These are phyloP conservation scores for Calameuta idolon DNA, from an alignment of 2,888 invertebrate genomes.

Conservation along the genomic window DNA sequence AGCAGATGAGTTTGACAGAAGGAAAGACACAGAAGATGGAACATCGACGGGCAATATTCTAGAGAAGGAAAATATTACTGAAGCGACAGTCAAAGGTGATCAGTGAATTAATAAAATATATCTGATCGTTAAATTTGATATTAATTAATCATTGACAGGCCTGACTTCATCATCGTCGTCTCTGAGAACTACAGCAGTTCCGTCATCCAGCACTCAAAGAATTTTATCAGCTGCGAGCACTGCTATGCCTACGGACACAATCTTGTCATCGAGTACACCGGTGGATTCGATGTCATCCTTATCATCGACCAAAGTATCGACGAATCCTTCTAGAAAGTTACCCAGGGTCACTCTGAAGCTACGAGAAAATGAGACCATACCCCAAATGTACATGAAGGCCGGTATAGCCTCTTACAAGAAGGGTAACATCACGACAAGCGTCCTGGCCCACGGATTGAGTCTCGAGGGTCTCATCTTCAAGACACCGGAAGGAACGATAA, in stretches of 20 bases:
- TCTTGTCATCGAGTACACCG: background rate
- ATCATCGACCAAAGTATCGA: constrained; percentile 9
- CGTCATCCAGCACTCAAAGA: background rate
- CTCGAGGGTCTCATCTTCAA: constrained; percentile 58
- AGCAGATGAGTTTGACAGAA: background rate
- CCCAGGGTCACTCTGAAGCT: constrained; percentile 52
- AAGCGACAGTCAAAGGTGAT: background rate
- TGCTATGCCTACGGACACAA: background rate
- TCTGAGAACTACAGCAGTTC: background rate
- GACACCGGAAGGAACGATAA: constrained; percentile 58
- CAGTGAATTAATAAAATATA: background rate
- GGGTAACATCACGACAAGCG: constrained; percentile 58
- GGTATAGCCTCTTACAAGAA: constrained; percentile 59
- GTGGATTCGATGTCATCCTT: background rate
- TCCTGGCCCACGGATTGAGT: constrained; percentile 52
- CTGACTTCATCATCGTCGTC: background rate
- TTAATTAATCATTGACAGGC: background rate
- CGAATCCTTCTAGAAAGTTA: constrained; percentile 35
- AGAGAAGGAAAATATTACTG: background rate
- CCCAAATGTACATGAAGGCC: constrained; percentile 57
- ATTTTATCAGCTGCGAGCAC: background rate
- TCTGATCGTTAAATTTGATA: background rate
- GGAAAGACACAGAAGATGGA: background rate
- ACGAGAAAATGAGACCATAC: constrained; percentile 54
- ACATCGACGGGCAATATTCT: background rate